Conservation (phyloP, 1,140 invertebrate species). For the Drosophila sp. region DNA sequence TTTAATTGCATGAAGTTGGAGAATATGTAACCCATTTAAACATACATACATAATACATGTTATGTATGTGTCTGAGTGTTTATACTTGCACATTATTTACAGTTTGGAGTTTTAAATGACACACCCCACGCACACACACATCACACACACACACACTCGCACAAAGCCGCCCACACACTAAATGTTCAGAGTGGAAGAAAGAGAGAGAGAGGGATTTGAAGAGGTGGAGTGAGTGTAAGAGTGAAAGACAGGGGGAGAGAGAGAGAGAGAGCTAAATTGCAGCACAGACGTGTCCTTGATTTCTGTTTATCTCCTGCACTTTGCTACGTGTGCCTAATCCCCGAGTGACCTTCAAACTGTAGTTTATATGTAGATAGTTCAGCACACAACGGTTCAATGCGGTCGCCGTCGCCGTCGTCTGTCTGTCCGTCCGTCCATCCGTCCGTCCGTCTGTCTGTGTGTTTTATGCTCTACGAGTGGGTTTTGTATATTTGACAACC, state of each 20-base stretch:
- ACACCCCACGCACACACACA: slow-evolving; percentile 7
- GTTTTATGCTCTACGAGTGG: slow-evolving; percentile 37
- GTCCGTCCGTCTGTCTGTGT: slow-evolving; percentile 33
- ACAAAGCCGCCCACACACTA: slow-evolving; percentile 9
- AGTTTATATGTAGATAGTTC: slow-evolving; percentile 21
- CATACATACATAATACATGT: slow-evolving; percentile 18
- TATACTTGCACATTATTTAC: slow-evolving; percentile 41
- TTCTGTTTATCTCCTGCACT: slow-evolving; percentile 41
- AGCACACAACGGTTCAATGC: slow-evolving; percentile 42
- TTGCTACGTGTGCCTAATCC: slow-evolving; percentile 50
- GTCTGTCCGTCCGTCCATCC: no score
- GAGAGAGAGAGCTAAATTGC: slow-evolving; percentile 9
- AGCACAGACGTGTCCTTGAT: slow-evolving; percentile 48
- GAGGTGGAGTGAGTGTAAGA: neutral
- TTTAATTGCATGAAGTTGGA: slow-evolving; percentile 73
- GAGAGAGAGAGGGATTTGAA: neutral
- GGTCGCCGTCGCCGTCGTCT: slow-evolving; percentile 23
- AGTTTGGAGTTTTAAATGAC: slow-evolving; percentile 40
- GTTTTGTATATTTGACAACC: slow-evolving; percentile 49
- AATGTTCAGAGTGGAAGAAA: neutral
- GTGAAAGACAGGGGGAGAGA: neutral
- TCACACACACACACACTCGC: slow-evolving; percentile 7
- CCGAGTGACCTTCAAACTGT: slow-evolving; percentile 54
- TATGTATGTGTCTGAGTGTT: slow-evolving; percentile 28
- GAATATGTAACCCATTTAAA: slow-evolving; percentile 43